Evolutionary conservation across 2,888 invertebrate genomes (phyloP).

Genomic region (Petrophora chlorosata): DNA sequence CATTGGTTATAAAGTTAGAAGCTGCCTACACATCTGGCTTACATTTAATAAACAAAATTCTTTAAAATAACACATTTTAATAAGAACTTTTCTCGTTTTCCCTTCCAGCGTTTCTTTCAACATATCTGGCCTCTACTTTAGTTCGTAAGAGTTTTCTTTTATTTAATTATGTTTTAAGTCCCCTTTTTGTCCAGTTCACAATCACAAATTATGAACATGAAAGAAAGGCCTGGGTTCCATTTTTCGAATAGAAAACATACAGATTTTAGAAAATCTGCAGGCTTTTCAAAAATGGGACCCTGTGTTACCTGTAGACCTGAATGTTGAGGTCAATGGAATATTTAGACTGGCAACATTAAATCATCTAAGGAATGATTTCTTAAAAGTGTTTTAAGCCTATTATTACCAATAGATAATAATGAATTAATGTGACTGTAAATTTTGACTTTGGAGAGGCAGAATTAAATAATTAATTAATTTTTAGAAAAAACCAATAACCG

Average conservation of each 20-base stretch:
- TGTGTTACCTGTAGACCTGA: no score
- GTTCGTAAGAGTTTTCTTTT: conserved; percentile 79
- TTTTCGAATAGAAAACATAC: no score
- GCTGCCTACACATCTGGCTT: not conserved
- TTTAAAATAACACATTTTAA: conserved; percentile 30
- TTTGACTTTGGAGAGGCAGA: no score
- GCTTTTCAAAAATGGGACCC: no score
- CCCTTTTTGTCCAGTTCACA: conserved; percentile 41
- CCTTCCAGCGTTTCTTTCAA: conserved; percentile 81
- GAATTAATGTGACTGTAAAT: no score
- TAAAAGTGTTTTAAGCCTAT: no score
- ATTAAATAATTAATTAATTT: no score
- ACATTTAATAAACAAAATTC: not conserved
- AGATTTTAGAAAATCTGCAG: not conserved
- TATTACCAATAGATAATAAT: no score
- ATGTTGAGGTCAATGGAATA: no score
- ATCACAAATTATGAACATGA: conserved; percentile 25
- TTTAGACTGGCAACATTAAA: no score
- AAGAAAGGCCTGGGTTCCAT: not conserved
- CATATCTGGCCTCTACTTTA: conserved; percentile 82
- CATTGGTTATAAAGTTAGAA: not conserved
- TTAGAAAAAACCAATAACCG: no score
- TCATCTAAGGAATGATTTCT: no score
- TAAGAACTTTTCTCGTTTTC: conserved; percentile 51
- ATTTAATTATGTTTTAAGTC: conserved; percentile 46